phyloP scores from a whole-genome alignment of 2,113 vertebrate genomes.

The Romanogobio albipinnatus region DNA sequence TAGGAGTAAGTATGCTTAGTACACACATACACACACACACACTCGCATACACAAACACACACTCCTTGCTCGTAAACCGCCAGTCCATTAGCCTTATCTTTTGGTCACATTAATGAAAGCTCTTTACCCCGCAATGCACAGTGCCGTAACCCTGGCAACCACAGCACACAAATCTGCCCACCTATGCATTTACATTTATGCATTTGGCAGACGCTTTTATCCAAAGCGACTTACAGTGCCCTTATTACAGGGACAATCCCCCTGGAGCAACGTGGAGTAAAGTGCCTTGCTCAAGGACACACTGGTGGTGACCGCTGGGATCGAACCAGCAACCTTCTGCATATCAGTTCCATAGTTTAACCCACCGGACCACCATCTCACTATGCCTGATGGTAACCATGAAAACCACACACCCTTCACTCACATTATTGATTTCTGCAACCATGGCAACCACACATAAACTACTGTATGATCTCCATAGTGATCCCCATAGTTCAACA shows the following conservation, averaged over 20 bases:
- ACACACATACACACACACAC: background rate
- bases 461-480: background rate
- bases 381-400: constrained; percentile 4
- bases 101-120: constrained; percentile 27
- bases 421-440: background rate
- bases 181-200: no score
- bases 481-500: background rate
- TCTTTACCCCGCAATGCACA: constrained; percentile 7
- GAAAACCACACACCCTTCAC: constrained; percentile 19
- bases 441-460: background rate
- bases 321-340: no score
- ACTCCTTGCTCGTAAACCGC: background rate
- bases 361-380: no score
- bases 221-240: no score
- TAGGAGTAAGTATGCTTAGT: background rate
- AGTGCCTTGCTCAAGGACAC: no score
- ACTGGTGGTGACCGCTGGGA: no score
- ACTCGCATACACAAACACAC: background rate
- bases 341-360: no score
- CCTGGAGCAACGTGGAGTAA: no score
- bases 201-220: no score
- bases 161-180: background rate
- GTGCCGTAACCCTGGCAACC: background rate
- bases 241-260: no score
- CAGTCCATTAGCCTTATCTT: constrained; percentile 35